Conservation (phyloP, 1,140 invertebrate species). For the Diplogasteroides magnus region DNA sequence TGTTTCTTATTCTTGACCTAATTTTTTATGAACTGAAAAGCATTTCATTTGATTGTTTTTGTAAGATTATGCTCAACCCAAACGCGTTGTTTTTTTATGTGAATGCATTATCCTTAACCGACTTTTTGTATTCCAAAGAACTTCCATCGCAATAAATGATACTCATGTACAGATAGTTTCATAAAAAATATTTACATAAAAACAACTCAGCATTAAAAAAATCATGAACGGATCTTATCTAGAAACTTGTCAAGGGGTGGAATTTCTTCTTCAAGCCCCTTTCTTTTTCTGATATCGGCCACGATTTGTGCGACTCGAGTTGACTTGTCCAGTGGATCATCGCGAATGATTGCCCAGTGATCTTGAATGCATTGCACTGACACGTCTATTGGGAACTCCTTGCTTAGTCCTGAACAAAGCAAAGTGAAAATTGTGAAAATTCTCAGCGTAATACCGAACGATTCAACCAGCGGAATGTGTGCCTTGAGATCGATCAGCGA, state of each 20-base stretch:
- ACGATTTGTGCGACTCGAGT: conserved; percentile 68
- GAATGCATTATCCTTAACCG: too few relatives aligned
- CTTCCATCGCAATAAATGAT: too few relatives aligned
- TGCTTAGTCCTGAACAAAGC: background rate
- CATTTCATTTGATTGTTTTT: too few relatives aligned
- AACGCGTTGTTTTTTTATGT: too few relatives aligned
- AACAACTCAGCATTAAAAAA: too few relatives aligned
- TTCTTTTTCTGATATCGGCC: conserved; percentile 90
- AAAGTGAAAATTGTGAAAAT: background rate
- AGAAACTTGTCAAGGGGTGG: conserved; percentile 70
- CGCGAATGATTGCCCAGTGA: conserved; percentile 95
- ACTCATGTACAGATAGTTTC: too few relatives aligned
- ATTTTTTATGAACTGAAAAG: too few relatives aligned
- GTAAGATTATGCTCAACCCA: too few relatives aligned
- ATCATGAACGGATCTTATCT: too few relatives aligned
- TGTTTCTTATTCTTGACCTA: too few relatives aligned
- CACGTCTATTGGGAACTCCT: conserved; percentile 55
- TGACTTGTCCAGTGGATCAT: conserved; percentile 76
- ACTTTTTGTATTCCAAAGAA: too few relatives aligned
- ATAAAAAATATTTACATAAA: too few relatives aligned
- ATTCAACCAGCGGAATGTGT: conserved; percentile 95
- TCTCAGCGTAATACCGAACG: conserved; percentile 68
- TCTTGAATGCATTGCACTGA: conserved; percentile 99
- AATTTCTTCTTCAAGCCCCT: conserved; percentile 94
- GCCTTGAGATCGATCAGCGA: conserved; percentile 98